Evolutionary conservation across 2,888 invertebrate genomes (phyloP), one percentile per base, ranked within the genome.

Genomic region (Zhuqinia jingwanae): DNA sequence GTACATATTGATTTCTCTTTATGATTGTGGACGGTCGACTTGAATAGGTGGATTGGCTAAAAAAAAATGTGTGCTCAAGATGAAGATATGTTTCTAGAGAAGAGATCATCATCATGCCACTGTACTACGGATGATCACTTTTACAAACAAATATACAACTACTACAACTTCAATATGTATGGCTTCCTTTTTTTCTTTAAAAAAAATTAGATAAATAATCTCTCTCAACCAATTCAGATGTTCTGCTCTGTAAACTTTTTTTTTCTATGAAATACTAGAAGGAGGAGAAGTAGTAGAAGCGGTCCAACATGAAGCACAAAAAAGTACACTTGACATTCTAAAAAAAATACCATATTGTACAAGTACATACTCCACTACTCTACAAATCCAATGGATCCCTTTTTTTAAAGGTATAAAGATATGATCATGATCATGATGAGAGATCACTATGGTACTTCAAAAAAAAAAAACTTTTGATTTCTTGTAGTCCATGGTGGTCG

Each of bases 1-100:
- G 56, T 56, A 75, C 75, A 56, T 75, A 75, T 75, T 75, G 75
- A 75, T 75, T 75, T 73, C 73, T 73, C 73, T 53, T 75, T 20
- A 56, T 56, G 56, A 75, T 53, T 56, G 27, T 75, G 1, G 36
- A 17, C 22, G 50, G 50, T 50, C 50, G 50, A 50, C n/a, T 11
- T 20, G n/a, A 22, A 5, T 13, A 3, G 70, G n/a, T 15, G 25
- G n/a, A 25, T 25, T 70, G 25, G 70, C 47, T 27, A 30, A 63
- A 8, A 6, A n/a, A 3, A 20, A n/a, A n/a, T n/a, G 47, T 25
- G 70, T 6, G 8, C 36, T 36, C 5, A 36, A 36, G 36, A 36
- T 47, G 11, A 25, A 70, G 22, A 45, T 70, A 22, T 15, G 11
- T 68, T 68, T 68, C 13, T 22, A 3, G 20, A 17, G 3, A 36